Evolutionary conservation across 2,113 vertebrate genomes (phyloP), one percentile per base, ranked within the genome.

Genomic region (Bettongia penicillata): DNA sequence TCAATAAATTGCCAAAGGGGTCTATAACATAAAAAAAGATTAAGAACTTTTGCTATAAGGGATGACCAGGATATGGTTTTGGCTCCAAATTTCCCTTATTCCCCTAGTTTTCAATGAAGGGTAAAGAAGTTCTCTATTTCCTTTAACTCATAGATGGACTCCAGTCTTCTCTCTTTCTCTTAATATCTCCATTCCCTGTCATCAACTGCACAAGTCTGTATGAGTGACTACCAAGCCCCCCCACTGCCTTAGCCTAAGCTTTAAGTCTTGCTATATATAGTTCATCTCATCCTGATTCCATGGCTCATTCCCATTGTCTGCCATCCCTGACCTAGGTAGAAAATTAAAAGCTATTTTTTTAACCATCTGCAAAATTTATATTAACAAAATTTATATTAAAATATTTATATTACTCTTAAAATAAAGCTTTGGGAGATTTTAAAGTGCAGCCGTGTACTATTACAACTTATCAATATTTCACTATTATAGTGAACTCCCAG

Each of bases 381-480:
- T 91, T 61, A 51, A 48, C 3, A 48, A 48, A 48, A 2, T 48
- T 48, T 48, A 48, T 2, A 48, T 48, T 48, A 48, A 48, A 48
- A 48, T 48, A 48, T 48, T 48, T 77, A 43, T 96, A 84, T 91
- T 61, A 51, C 93, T 28, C 25, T 26, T 93, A 77, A 95, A 92
- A 91, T 89, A 91, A 91, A 97, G 48, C 90, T 23, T 91, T 55
- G 31, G 24, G 48, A n/a, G 49, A 94, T 92, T 51, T 52, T 89
- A 91, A 95, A 95, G 31, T 68, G 26, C 90, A 94, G 95, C 57
- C 57, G 92, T 47, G 93, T 50, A 57, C n/a, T 52, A 24, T 90
- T 50, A 57, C 31, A 93, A 61, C 50, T 93, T 92, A 84, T 53
- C 93, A 52, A 23, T 28, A 3, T n/a, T 96, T 91, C 93, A 93